Base-by-base conservation (phyloP, 37 sponge, comb jelly and placozoan species). In the Diacarnus erythraeanus region DNA sequence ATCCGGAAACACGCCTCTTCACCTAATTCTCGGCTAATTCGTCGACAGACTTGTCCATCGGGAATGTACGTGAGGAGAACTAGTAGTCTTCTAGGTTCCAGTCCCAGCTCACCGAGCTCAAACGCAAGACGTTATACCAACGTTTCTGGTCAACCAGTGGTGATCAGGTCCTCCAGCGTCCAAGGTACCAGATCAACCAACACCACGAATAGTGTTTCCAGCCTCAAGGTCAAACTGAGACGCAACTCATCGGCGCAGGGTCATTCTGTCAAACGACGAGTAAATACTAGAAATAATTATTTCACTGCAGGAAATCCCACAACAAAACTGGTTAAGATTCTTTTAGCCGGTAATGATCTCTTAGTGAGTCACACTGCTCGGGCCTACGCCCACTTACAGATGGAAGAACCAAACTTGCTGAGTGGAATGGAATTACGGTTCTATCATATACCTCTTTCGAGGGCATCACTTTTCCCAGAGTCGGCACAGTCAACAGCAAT, bases 401-500 rank as follows among this genome's bases (percentile, higher is more conserved):
- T 47, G 20, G 57, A 80, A 12, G 93, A 92, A 42, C 89, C 89
- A 34, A 80, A 77, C 42, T 76, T 89, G 2, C 78, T 93, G 40
- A 57, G 42, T 12, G 72, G 73, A 0, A 29, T 93, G 38, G 80
- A 88, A 22, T 59, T 93, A 3, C n/a, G 43, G 44, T 93, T 93
- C 82, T 88, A 82, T 65, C 76, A 93, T 76, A 54, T 93, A 20
- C 93, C 93, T 8, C 77, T 93, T 25, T 86, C 86, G 9, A 41
- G 74, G 33, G 78, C 86, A 10, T 81, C 87, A 23, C 42, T 27
- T 1, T 30, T 26, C 27, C 66, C 66, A 2, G 54, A 61, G 26
- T 20, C 36, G 23, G 12, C 64, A 31, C 0, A 33, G n/a, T 43
- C 42, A 0, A 31, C 66, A 8, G 2, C 4, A 12, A 60, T 17